Evolutionary conservation across 2,113 vertebrate genomes (phyloP), one percentile per base, ranked within the genome.

Genomic region (Phyllostomus hastatus): DNA sequence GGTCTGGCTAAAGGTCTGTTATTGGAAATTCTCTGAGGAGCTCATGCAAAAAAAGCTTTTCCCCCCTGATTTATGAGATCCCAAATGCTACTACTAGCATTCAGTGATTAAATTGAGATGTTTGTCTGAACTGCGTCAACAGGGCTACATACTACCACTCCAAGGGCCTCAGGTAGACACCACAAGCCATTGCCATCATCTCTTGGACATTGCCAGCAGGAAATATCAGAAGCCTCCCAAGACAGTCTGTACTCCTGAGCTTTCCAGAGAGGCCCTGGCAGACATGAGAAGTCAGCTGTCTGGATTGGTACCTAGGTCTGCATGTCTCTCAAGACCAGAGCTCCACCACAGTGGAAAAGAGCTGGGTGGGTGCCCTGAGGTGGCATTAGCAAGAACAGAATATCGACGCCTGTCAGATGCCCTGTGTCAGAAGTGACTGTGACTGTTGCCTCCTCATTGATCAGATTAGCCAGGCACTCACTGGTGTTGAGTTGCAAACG

Each of bases 401-500:
- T 54, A 78, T 95, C 31, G 28, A 17, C 9, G 28, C 94, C 95
- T 97, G 35, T 96, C 86, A 85, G 43, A 94, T 90, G 67, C 93
- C 88, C 89, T 61, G 0, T 82, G 92, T 75, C 83, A 89, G 79
- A 97, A 92, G 76, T 95, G 91, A 95, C 52, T 80, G 85, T n/a
- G 92, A 94, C 66, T 95, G 78, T 91, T 84, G 12, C 84, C 94
- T 97, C 86, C 95, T 93, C 88, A 73, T 38, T 90, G 97, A 95
- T 97, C 97, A 97, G 96, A 97, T 98, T 95, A 98, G 92, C 81
- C 80, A 96, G 91, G 95, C 84, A 93, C 96, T 97, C 87, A 35
- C n/a, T 81, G 54, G 94, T 91, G 93, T 87, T 98, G 98, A 98
- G 86, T 94, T 98, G 97, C 97, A 98, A 97, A 98, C 41, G 93